A percentile compares a stretch with the other conserved stretches of the same genome.
phyloP scores from a whole-genome alignment of 2,888 invertebrate species.

The Hydraecia micacea region DNA sequence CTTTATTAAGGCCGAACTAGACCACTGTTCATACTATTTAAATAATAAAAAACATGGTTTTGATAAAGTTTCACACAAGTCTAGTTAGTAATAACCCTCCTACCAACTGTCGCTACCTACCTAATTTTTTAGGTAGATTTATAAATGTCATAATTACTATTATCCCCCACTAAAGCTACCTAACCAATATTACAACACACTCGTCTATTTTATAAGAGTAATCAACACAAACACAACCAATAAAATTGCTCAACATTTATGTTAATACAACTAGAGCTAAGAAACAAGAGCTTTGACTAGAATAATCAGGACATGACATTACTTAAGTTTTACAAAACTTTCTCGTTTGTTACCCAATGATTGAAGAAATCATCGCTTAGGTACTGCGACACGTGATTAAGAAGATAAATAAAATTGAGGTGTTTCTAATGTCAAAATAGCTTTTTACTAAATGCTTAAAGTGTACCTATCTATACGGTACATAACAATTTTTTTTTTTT shows the following conservation, averaged over 20 bases:
- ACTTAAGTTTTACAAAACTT: constrained; percentile 46
- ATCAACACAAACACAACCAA: constrained; percentile 4
- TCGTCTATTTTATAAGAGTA: constrained; percentile 5
- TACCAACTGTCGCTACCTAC: not conserved
- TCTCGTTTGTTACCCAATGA: constrained; percentile 50
- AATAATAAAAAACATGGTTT: constrained; percentile 1
- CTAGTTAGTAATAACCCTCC: not conserved
- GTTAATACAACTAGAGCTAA: not conserved
- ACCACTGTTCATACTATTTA: not conserved
- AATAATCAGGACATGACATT: constrained; percentile 56
- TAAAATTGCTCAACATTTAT: constrained; percentile 22
- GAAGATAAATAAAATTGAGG: not conserved
- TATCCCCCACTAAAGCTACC: not conserved
- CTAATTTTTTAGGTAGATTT: not conserved
- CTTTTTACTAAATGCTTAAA: too few relatives aligned
- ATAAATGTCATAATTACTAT: too few relatives aligned
- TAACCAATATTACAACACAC: not conserved
- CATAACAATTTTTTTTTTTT: too few relatives aligned
- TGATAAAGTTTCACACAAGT: not conserved
- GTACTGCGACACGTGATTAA: constrained; percentile 5
- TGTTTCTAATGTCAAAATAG: not conserved
- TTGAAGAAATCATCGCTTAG: constrained; percentile 37
- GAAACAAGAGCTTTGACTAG: constrained; percentile 27
- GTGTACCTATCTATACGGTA: too few relatives aligned
- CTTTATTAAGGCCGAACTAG: constrained; percentile 24